These are phyloP conservation scores for Pomatorhinus ruficollis DNA, from an alignment of 2,113 vertebrate genomes.

Conservation along the genomic window DNA sequence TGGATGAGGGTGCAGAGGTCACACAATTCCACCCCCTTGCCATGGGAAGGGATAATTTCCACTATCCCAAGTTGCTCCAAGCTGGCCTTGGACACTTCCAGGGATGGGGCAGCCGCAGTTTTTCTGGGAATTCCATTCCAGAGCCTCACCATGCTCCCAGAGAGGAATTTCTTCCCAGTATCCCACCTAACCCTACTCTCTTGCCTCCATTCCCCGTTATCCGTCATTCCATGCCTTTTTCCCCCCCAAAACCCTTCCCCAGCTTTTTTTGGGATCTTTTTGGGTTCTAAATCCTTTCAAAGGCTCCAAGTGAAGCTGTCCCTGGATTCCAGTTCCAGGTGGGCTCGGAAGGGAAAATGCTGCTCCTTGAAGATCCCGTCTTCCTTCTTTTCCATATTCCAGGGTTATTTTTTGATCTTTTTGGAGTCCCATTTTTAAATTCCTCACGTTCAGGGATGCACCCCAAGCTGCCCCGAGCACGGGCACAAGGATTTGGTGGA, in stretches of 20 bases:
- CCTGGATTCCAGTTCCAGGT: neutral
- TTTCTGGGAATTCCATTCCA: neutral
- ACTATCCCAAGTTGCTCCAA: rapidly evolving
- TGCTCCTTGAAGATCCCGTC: neutral
- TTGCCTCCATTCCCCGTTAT: too few relatives aligned
- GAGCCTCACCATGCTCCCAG: neutral
- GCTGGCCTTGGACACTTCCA: neutral
- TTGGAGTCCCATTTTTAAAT: neutral
- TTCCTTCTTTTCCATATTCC: neutral
- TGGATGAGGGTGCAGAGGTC: neutral
- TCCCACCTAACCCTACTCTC: neutral
- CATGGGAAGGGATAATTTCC: neutral
- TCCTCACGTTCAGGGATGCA: rapidly evolving
- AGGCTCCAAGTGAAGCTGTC: neutral
- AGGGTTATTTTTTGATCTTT: neutral
- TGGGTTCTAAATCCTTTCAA: neutral
- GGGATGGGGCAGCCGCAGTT: neutral
- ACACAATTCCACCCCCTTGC: neutral
- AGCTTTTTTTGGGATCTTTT: neutral
- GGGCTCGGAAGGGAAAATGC: neutral
- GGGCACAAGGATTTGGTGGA: neutral
- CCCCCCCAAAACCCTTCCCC: neutral
- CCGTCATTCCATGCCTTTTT: neutral
- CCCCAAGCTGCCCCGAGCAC: neutral
- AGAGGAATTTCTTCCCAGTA: neutral